Evolutionary conservation across 2,797 vertebrate species (phyloP), one percentile per base, ranked within the genome.

Genomic region (Epinephelus coioides): DNA sequence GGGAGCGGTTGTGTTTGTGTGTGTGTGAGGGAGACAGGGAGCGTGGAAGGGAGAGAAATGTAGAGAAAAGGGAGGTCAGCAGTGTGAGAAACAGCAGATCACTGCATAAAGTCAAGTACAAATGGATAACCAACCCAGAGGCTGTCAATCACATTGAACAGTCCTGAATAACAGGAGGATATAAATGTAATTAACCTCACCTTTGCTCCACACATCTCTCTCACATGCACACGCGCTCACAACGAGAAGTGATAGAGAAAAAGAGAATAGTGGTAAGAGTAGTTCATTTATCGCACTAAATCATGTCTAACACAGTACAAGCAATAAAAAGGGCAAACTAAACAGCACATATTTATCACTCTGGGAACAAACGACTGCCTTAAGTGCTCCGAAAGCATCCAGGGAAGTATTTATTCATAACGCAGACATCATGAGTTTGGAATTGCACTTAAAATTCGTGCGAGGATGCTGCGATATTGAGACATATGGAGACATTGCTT

Each of bases 81-180:
- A 9, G 63, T 46, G 44, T 23, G 53, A 76, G 66, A 74, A 75
- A 78, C 34, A 13, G 56, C 13, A 78, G 71, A 76, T 75, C 25
- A 65, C 54, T 70, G 76, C 81, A 74, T 84, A 89, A 88, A 87
- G 87, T 86, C 85, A 87, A 81, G 73, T 73, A 74, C 73, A 74
- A 88, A 62, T 85, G 65, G 72, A 76, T 85, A 86, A 75, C 43
- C 53, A 68, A 43, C 61, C 59, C 46, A 83, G 61, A 68, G 30
- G 59, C 76, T 83, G 82, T 82, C 87, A 81, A 60, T 88, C 87
- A 89, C 67, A 76, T 1, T 62, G 57, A 40, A 65, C 51, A 6
- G 27, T 44, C 30, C 51, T 25, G 34, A 74, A 84, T 73, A 82
- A 85, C 8, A 62, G 19, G 38, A 57, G 55, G 63, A 80, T 73